phyloP scores from a whole-genome alignment of 92 coral and sea anemone species.

The Phymanthus crucifer region DNA sequence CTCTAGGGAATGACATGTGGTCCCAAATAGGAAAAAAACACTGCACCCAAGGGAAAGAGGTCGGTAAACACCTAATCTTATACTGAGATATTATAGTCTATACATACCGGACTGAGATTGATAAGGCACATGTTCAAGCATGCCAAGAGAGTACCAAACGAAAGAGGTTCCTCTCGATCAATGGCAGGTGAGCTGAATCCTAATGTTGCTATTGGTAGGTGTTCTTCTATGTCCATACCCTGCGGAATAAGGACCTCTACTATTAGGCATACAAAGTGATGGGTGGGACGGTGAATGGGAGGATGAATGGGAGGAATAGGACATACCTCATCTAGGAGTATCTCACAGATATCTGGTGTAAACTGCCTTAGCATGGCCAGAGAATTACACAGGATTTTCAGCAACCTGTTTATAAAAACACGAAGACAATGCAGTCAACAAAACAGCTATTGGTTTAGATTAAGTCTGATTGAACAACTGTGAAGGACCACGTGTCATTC shows the following conservation, averaged over 20 bases:
- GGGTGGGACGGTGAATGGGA: not conserved
- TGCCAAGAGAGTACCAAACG: conserved; percentile 91
- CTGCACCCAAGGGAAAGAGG: too few species aligned
- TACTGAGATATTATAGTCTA: too few species aligned
- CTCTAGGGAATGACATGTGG: too few species aligned
- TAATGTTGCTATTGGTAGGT: conserved; percentile 78
- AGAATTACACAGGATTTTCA: conserved; percentile 86
- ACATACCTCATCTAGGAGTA: conserved; percentile 84
- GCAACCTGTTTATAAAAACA: conserved; percentile 50
- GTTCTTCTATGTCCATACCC: conserved; percentile 95
- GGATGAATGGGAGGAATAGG: not conserved
- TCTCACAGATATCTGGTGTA: conserved; percentile 91
- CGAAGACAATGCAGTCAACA: not conserved
- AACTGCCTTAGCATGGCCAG: conserved; percentile 91
- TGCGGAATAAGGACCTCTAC: conserved; percentile 7
- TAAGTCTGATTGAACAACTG: too few species aligned
- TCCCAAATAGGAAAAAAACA: too few species aligned
- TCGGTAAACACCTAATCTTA: too few species aligned
- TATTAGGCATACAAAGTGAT: not conserved
- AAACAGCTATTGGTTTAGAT: too few species aligned
- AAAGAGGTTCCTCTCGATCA: conserved; percentile 83
- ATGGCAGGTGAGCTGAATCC: conserved; percentile 92
- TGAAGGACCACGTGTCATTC: too few species aligned
- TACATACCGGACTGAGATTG: conserved; percentile 74
- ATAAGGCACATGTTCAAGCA: conserved; percentile 94